Evolutionary conservation across 2,888 invertebrate species (phyloP).

Genomic region (Papilio demoleus): DNA sequence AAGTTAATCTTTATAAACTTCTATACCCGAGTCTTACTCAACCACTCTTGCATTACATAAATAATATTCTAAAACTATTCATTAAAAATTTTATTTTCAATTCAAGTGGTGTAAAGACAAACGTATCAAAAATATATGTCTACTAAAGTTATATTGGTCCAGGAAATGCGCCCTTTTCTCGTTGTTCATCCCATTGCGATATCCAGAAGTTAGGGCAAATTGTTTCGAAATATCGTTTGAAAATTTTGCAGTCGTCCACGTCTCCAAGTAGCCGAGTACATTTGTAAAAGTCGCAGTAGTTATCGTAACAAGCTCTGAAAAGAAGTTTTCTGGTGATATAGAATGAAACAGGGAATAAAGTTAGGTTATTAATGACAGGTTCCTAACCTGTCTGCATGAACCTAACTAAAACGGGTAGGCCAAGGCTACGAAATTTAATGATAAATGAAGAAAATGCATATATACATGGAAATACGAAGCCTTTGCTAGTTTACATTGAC

Average conservation of each 20-base stretch:
- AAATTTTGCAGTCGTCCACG: slow-evolving; percentile 74
- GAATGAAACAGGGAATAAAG: not conserved
- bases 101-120: not conserved
- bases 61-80: not conserved
- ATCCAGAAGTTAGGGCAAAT: slow-evolving; percentile 78
- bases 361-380: too few species aligned
- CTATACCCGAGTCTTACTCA: too few species aligned
- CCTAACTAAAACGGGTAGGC: not conserved
- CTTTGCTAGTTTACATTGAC: not conserved
- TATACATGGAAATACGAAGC: not conserved
- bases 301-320: slow-evolving; percentile 74
- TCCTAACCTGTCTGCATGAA: too few species aligned
- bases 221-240: slow-evolving; percentile 77
- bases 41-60: too few species aligned
- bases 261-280: slow-evolving; percentile 70
- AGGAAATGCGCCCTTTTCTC: slow-evolving; percentile 73
- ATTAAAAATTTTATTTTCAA: not conserved
- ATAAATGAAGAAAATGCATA: not conserved
- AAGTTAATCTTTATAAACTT: too few species aligned
- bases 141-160: slow-evolving; percentile 60
- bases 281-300: slow-evolving; percentile 74
- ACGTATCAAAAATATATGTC: not conserved
- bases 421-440: not conserved
- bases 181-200: slow-evolving; percentile 71
- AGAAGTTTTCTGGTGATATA: not conserved